These are phyloP conservation scores for Rhyzopertha dominica DNA, from an alignment of 1,140 invertebrate species.

Conservation along the genomic window DNA sequence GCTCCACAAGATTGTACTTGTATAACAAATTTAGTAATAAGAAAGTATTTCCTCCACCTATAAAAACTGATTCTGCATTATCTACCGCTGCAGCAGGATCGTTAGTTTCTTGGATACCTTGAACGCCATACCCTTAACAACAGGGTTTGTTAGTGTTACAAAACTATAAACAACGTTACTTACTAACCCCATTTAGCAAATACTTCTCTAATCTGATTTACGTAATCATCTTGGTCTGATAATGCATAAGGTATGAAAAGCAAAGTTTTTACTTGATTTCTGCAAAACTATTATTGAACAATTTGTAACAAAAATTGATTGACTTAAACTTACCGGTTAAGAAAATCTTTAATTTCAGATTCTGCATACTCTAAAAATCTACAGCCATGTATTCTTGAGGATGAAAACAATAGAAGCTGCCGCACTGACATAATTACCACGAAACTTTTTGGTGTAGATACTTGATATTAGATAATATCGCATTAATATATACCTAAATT, in stretches of 20 bases:
- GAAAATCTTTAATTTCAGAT: slow-evolving; percentile 56
- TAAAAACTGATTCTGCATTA: slow-evolving; percentile 64
- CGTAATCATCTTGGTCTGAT: slow-evolving; percentile 62
- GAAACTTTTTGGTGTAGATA: no score
- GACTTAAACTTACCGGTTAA: slow-evolving; percentile 52
- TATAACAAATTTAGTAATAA: slow-evolving; percentile 66
- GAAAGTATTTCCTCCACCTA: slow-evolving; percentile 82
- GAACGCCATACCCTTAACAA: slow-evolving; percentile 50
- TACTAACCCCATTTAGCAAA: slow-evolving; percentile 58
- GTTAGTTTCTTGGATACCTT: slow-evolving; percentile 57
- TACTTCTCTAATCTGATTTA: slow-evolving; percentile 55
- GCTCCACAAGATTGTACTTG: slow-evolving; percentile 59
- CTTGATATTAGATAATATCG: no score
- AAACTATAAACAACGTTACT: slow-evolving; percentile 3
- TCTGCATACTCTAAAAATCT: slow-evolving; percentile 64
- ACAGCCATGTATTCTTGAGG: slow-evolving; percentile 62
- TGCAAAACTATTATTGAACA: slow-evolving; percentile 43
- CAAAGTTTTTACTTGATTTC: slow-evolving; percentile 59
- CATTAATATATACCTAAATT: no score
- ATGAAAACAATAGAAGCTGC: slow-evolving; percentile 63
- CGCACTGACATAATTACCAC: slow-evolving; percentile 28
- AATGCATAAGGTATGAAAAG: slow-evolving; percentile 76
- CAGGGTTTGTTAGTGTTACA: background rate
- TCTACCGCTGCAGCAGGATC: slow-evolving; percentile 55
- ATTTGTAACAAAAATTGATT: slow-evolving; percentile 18